Conservation (phyloP, 2,113 vertebrate genomes). For the Vicugna pacos region DNA sequence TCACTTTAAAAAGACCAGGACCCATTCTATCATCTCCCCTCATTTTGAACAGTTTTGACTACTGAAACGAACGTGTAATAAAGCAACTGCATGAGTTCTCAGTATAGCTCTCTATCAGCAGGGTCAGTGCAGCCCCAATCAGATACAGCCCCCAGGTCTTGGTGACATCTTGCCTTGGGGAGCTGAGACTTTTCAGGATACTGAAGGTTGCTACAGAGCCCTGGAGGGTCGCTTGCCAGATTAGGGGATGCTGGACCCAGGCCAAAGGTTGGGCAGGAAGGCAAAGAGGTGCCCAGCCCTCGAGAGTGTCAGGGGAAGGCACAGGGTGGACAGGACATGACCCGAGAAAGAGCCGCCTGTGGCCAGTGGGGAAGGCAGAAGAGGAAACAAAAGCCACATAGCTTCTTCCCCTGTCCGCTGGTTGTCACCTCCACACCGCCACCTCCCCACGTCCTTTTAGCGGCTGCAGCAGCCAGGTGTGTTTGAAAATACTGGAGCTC, state of each 20-base stretch:
- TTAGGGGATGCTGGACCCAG: neutral
- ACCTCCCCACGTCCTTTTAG: neutral
- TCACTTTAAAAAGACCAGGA: neutral
- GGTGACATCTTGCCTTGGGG: neutral
- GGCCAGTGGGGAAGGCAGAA: neutral
- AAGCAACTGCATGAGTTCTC: neutral
- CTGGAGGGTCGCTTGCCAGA: neutral
- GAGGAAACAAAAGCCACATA: slow-evolving; percentile 47
- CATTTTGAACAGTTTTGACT: neutral
- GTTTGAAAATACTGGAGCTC: slow-evolving; percentile 61
- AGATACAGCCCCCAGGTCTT: neutral
- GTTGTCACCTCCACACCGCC: neutral
- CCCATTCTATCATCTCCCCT: neutral
- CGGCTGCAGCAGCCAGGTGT: slow-evolving; percentile 60
- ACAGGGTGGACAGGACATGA: neutral
- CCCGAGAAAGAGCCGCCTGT: neutral
- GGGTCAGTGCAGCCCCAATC: neutral
- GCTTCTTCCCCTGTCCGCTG: neutral
- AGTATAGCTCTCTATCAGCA: neutral
- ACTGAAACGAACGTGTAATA: neutral
- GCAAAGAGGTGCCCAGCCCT: neutral
- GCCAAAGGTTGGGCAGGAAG: neutral
- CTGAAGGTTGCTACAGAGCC: neutral
- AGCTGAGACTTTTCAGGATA: neutral
- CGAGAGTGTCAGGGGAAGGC: neutral